Conservation (phyloP, 1,140 invertebrate genomes). For the Panagrolaimus sp. region DNA sequence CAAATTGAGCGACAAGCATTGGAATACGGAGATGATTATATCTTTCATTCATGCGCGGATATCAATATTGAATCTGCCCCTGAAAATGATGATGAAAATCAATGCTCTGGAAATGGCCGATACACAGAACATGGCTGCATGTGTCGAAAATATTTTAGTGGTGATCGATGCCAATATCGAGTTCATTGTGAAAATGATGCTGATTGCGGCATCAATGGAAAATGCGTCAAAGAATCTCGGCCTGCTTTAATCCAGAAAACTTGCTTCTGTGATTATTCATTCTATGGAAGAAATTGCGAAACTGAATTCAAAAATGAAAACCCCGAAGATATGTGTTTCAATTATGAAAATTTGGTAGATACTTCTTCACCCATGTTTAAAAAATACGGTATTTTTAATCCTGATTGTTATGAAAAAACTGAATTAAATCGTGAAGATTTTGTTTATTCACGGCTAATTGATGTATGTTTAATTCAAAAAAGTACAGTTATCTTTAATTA, state of each 20-base stretch:
- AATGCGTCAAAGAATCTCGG: constrained; percentile 23
- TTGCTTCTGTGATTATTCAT: constrained; percentile 44
- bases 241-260: constrained; percentile 21
- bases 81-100: constrained; percentile 14
- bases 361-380: not conserved
- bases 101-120: constrained; percentile 31
- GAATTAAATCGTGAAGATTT: constrained; percentile 26
- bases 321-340: constrained; percentile 24
- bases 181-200: constrained; percentile 33
- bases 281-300: constrained; percentile 37
- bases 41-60: constrained; percentile 90
- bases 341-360: constrained; percentile 16
- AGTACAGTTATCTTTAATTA: not conserved
- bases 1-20: constrained; percentile 77
- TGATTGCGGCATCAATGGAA: constrained; percentile 24
- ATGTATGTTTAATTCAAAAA: constrained; percentile 17
- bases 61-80: constrained; percentile 69
- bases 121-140: constrained; percentile 34
- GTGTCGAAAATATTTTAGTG: constrained; percentile 40
- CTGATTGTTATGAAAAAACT: constrained; percentile 30
- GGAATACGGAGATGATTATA: constrained; percentile 76
- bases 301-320: constrained; percentile 11
- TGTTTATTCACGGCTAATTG: constrained; percentile 34
- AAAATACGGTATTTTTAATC: constrained; percentile 39
- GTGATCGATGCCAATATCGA: constrained; percentile 48